Conservation (phyloP, 2,797 vertebrate species). For the Poecilia gillii region DNA sequence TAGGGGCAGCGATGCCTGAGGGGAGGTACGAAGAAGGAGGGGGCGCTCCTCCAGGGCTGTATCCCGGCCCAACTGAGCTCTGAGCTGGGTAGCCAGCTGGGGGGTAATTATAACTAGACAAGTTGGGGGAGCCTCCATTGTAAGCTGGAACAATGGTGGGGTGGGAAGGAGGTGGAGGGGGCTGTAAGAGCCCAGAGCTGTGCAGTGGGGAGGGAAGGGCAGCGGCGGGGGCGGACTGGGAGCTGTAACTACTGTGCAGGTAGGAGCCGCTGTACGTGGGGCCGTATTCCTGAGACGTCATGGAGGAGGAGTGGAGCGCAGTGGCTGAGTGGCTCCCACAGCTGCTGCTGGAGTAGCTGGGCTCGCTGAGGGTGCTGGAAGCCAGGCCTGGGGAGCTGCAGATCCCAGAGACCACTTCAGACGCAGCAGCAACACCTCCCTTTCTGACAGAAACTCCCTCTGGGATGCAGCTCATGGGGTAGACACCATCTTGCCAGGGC, state of each 20-base stretch:
- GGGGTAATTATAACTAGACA: slow-evolving; percentile 94
- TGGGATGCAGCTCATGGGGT: slow-evolving; percentile 93
- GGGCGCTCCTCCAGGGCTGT: slow-evolving; percentile 93
- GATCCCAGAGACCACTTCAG: slow-evolving; percentile 92
- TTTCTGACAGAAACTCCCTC: slow-evolving; percentile 90
- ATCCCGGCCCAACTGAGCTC: slow-evolving; percentile 89
- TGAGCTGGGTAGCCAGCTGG: slow-evolving; percentile 92
- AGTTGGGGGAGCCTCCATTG: slow-evolving; percentile 90
- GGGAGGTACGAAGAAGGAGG: slow-evolving; percentile 93
- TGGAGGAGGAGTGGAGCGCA: slow-evolving; percentile 87
- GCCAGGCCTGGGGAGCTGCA: slow-evolving; percentile 95
- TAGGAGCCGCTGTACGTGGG: slow-evolving; percentile 92
- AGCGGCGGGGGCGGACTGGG: slow-evolving; percentile 86
- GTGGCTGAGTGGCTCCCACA: slow-evolving; percentile 91
- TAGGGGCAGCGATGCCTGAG: slow-evolving; percentile 93
- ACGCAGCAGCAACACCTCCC: slow-evolving; percentile 85
- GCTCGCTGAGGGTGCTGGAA: slow-evolving; percentile 90
- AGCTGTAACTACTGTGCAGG: slow-evolving; percentile 92
- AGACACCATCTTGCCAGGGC: slow-evolving; percentile 95
- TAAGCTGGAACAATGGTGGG: slow-evolving; percentile 90
- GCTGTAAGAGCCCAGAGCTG: slow-evolving; percentile 91
- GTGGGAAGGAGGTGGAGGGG: slow-evolving; percentile 80
- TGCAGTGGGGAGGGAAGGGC: slow-evolving; percentile 91
- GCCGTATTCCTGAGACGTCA: slow-evolving; percentile 95
- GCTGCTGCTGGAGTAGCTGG: slow-evolving; percentile 94